Evolutionary conservation across 2,888 invertebrate species (phyloP).

Genomic region (Melieria omissa): DNA sequence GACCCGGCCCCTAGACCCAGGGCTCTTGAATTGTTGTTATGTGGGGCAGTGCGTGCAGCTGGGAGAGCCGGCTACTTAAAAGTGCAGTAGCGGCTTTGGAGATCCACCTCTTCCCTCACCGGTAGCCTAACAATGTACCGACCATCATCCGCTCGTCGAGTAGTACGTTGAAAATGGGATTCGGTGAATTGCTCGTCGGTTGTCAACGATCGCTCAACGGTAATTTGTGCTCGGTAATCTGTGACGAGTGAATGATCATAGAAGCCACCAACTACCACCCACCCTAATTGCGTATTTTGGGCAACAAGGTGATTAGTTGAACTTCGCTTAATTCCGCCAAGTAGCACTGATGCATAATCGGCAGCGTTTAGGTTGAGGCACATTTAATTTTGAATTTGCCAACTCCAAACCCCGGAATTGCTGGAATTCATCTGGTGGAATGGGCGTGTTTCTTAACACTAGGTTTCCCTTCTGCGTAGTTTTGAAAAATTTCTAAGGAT

Average conservation of each 20-base stretch:
- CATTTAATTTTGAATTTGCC: background rate
- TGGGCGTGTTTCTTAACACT: too few species aligned
- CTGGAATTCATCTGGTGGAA: too few species aligned
- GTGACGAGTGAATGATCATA: background rate
- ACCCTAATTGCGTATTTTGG: background rate
- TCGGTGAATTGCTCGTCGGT: background rate
- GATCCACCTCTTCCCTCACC: background rate
- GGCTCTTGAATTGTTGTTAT: too few species aligned
- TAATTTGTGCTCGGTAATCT: slow-evolving; percentile 17
- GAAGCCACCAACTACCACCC: background rate
- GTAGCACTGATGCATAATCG: background rate
- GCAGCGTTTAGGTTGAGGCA: background rate
- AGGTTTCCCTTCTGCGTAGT: too few species aligned
- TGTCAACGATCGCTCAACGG: background rate
- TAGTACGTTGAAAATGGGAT: background rate
- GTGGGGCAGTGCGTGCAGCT: too few species aligned
- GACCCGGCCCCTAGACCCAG: too few species aligned
- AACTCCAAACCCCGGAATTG: background rate
- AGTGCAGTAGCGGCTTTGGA: too few species aligned
- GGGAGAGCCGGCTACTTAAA: too few species aligned
- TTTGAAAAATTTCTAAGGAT: too few species aligned
- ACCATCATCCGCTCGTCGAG: background rate
- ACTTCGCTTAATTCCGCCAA: background rate
- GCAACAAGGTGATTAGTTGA: background rate
- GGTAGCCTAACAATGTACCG: background rate